Base-by-base conservation (phyloP, 1,140 invertebrate species). In the Ephestia elutella region DNA sequence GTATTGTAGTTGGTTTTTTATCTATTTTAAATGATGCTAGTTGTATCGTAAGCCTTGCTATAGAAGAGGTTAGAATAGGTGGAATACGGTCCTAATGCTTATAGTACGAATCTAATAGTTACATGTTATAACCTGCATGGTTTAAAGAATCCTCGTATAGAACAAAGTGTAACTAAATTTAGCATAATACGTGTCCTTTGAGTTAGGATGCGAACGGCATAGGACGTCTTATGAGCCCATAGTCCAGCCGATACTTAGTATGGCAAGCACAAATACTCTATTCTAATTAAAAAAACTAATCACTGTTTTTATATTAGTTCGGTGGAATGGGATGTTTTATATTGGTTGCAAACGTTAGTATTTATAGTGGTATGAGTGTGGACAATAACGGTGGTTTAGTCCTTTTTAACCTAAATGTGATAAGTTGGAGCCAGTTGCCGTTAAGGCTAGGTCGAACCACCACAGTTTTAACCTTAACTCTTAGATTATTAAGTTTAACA, bases 11-110 rank as follows among this genome's bases (percentile, higher is more conserved):
- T 66, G 71, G 61, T 82, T 80, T 81, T 80, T 78, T 77, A 79
- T 79, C 75, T 82, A 79, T 83, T 83, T 85, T 84, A 83, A 87
- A 78, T 35, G 77, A 83, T 77, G 82, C 82, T 87, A 84, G 80
- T 77, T 84, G 75, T 84, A 73, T 82, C n/a, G n/a, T n/a, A 76
- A 70, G 66, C 61, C 62, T 69, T 67, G 74, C 71, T 57, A 55
- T 72, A 75, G 74, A 67, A 69, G 67, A 60, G 54, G 60, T 70
- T 71, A 79, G 68, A 54, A 67, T 71, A 73, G 79, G 65, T 70
- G 62, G 66, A 74, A 11, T 75, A 79, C 59, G 76, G 82, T 70
- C 71, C 79, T 82, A 78, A 80, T 76, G 84, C 82, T 87, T 85
- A 71, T 79, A 82, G 80, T 73, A 77, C 64, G 73, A 77, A 80